These are phyloP conservation scores for Oreohelix idahoensis DNA, from an alignment of 1,140 invertebrate genomes.

Conservation along the genomic window DNA sequence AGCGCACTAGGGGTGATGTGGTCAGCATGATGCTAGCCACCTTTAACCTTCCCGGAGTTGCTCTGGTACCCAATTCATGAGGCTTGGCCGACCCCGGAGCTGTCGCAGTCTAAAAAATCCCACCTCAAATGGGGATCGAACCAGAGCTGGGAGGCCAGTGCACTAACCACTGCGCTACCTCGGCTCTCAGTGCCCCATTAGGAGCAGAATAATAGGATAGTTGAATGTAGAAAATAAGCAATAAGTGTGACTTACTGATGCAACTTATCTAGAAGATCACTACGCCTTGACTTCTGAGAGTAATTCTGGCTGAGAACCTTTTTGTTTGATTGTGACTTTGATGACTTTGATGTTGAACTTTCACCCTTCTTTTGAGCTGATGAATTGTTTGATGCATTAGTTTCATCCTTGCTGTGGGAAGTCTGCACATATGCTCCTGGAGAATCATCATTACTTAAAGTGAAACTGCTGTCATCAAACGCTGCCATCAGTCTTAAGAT, in stretches of 20 bases:
- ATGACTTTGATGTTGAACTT: not conserved
- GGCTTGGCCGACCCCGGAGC: no score
- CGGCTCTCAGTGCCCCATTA: no score
- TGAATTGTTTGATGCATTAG: slow-evolving; percentile 32
- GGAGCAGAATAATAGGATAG: no score
- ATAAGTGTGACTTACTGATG: not conserved
- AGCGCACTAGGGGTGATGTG: no score
- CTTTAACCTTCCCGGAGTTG: no score
- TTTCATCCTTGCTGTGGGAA: slow-evolving; percentile 8
- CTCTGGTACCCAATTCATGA: no score
- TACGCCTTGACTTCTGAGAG: not conserved
- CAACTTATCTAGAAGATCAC: not conserved
- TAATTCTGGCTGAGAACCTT: not conserved
- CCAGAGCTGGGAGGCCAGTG: no score
- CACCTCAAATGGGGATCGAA: no score
- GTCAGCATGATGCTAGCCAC: no score
- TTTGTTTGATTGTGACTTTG: slow-evolving; percentile 3
- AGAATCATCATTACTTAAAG: not conserved
- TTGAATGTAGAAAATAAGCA: no score
- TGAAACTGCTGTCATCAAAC: not conserved
- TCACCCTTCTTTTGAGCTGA: slow-evolving; percentile 11
- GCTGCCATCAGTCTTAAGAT: not conserved
- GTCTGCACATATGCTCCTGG: not conserved
- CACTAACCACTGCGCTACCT: no score
- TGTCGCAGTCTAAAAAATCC: no score